These are phyloP conservation scores for Sinosuthora webbiana DNA, from an alignment of 2,113 vertebrate species.

Conservation along the genomic window DNA sequence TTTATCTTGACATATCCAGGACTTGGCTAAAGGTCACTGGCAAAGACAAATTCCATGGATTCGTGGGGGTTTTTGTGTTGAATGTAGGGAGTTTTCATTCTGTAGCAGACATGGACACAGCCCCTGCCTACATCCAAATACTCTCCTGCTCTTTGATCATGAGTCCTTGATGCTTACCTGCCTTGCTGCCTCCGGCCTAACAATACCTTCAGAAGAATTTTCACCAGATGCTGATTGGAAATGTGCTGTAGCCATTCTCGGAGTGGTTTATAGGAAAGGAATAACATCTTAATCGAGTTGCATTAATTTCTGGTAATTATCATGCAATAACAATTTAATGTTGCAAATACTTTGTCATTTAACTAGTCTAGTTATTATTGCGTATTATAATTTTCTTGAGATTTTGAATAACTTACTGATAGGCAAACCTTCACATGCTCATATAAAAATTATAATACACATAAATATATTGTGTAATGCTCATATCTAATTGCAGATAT, in stretches of 20 bases:
- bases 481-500: not conserved
- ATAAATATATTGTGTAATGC: not conserved
- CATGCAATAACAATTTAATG: not conserved
- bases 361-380: not conserved
- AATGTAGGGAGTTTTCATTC: not conserved
- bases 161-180: not conserved
- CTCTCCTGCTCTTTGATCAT: not conserved
- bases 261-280: not conserved
- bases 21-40: not conserved
- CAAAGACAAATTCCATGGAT: not conserved
- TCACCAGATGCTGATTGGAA: not conserved
- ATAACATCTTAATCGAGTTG: constrained; percentile 24
- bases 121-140: not conserved
- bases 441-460: not conserved
- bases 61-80: not conserved
- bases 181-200: not conserved
- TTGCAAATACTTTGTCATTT: constrained; percentile 27
- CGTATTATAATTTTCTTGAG: not conserved
- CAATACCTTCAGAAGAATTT: not conserved
- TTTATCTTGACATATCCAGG: constrained; percentile 24
- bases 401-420: not conserved
- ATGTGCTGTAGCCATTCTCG: not conserved
- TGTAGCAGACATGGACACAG: not conserved
- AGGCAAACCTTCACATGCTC: not conserved
- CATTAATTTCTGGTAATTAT: constrained; percentile 15